Conservation (phyloP, 53 echinoderm and acorn worm genomes). For the Mesocentrotus franciscanus region DNA sequence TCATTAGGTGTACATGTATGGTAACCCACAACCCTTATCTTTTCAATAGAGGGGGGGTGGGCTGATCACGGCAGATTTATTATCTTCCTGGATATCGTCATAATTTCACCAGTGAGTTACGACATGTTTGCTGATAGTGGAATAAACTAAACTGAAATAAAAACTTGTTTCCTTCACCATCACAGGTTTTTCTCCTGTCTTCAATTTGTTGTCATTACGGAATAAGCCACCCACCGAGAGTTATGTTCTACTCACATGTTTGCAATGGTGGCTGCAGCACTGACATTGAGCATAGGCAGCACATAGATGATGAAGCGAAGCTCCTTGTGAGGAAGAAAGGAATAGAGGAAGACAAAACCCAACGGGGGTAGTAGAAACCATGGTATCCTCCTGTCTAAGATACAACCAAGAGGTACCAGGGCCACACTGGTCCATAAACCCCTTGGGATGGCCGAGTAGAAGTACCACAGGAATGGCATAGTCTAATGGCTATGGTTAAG, state of each 20-base stretch:
- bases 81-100: too few relatives aligned
- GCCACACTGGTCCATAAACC: conserved; percentile 77
- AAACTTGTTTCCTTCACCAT: too few relatives aligned
- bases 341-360: conserved; percentile 93
- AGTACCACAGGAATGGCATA: conserved; percentile 96
- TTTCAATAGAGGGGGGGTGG: too few relatives aligned
- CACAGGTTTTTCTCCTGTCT: background rate
- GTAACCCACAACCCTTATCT: too few relatives aligned
- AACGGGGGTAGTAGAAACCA: conserved; percentile 80
- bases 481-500: conserved; percentile 81
- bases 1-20: too few relatives aligned
- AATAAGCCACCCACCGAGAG: background rate
- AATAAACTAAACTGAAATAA: too few relatives aligned
- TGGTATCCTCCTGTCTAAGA: conserved; percentile 72
- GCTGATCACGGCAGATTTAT: too few relatives aligned
- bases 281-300: conserved; percentile 90
- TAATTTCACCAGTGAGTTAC: too few relatives aligned
- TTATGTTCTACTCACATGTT: conserved; percentile 77
- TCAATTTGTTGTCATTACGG: background rate
- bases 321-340: conserved; percentile 95
- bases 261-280: conserved; percentile 80
- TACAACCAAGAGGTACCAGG: conserved; percentile 82
- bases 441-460: conserved; percentile 96
- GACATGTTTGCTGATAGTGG: too few relatives aligned
- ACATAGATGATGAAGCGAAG: conserved; percentile 95